Evolutionary conservation across 2,797 vertebrate species (phyloP).

Genomic region (Lateolabrax maculatus): DNA sequence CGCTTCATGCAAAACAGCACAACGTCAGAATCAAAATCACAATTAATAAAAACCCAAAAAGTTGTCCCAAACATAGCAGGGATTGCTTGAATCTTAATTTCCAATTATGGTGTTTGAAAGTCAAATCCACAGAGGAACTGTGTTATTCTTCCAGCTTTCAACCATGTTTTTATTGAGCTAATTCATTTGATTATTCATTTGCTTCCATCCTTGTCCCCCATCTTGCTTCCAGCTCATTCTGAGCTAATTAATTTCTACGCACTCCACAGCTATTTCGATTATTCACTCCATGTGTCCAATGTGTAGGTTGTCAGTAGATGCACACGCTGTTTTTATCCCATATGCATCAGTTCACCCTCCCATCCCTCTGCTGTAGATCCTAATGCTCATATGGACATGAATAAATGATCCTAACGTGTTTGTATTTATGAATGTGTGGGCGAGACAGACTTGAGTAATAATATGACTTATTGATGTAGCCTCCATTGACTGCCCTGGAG

Average conservation of each 20-base stretch:
- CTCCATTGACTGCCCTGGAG: slow-evolving; percentile 7
- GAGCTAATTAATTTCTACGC: slow-evolving; percentile 65
- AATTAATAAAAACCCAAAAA: slow-evolving; percentile 15
- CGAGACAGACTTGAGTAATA: slow-evolving; percentile 45
- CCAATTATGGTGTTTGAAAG: slow-evolving; percentile 33
- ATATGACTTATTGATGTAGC: slow-evolving; percentile 37
- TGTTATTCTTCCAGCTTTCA: slow-evolving; percentile 39
- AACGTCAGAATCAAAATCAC: neutral
- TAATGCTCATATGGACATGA: slow-evolving; percentile 25
- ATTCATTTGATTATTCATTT: slow-evolving; percentile 69
- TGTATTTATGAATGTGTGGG: slow-evolving; percentile 42
- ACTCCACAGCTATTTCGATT: slow-evolving; percentile 53
- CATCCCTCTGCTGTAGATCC: slow-evolving; percentile 6
- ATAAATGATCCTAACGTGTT: slow-evolving; percentile 48
- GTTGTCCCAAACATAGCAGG: neutral
- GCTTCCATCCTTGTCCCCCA: slow-evolving; percentile 52
- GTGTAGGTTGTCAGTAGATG: slow-evolving; percentile 15
- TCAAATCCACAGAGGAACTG: slow-evolving; percentile 19
- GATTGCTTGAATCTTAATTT: slow-evolving; percentile 37
- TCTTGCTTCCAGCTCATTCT: slow-evolving; percentile 53
- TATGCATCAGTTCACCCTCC: neutral
- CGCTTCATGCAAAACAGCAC: slow-evolving; percentile 1
- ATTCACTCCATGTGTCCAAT: slow-evolving; percentile 45
- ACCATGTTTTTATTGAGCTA: slow-evolving; percentile 43
- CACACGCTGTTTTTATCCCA: neutral